A percentile compares a stretch with the other conserved stretches of the same genome.
phyloP scores from a whole-genome alignment of 2,113 vertebrate species.

The Gasterosteus nipponicus region DNA sequence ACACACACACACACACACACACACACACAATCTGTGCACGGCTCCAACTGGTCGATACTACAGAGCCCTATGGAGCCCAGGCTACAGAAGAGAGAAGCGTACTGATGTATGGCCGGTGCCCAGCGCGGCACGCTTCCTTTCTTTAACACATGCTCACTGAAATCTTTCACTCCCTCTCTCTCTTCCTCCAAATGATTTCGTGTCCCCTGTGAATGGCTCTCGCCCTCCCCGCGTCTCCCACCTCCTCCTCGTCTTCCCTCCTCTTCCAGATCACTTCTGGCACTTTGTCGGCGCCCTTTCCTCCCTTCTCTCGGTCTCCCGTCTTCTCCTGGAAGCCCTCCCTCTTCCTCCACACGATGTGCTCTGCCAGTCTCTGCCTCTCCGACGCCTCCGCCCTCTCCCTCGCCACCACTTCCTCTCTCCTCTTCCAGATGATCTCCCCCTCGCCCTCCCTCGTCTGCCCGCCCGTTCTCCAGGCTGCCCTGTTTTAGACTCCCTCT shows the following conservation, averaged over 20 bases:
- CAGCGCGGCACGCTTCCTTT: conserved; percentile 34
- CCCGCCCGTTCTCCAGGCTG: conserved; percentile 86
- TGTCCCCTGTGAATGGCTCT: conserved; percentile 74
- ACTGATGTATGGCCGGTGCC: conserved; percentile 59
- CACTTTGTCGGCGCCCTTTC: conserved; percentile 53
- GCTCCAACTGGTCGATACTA: conserved; percentile 52
- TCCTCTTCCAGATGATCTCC: conserved; percentile 84
- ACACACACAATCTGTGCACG: conserved; percentile 30
- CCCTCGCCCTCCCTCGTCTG: conserved; percentile 80
- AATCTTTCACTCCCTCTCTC: conserved; percentile 69
- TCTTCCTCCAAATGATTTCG: conserved; percentile 80
- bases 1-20: conserved; percentile 28
- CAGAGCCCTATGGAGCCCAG: conserved; percentile 44
- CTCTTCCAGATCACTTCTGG: conserved; percentile 82
- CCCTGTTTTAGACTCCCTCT: conserved; percentile 68
- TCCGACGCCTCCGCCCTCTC: conserved; percentile 80
- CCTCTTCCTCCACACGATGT: conserved; percentile 83
- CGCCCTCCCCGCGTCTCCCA: conserved; percentile 70
- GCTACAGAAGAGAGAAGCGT: conserved; percentile 55
- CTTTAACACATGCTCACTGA: conserved; percentile 35
- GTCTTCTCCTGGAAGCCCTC: conserved; percentile 84
- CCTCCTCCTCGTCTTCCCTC: conserved; percentile 78
- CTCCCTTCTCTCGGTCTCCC: conserved; percentile 69
- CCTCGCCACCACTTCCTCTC: conserved; percentile 81
- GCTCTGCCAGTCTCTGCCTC: conserved; percentile 75